These are phyloP conservation scores for Nudaria mundana DNA, from an alignment of 2,888 invertebrate genomes.

Conservation along the genomic window DNA sequence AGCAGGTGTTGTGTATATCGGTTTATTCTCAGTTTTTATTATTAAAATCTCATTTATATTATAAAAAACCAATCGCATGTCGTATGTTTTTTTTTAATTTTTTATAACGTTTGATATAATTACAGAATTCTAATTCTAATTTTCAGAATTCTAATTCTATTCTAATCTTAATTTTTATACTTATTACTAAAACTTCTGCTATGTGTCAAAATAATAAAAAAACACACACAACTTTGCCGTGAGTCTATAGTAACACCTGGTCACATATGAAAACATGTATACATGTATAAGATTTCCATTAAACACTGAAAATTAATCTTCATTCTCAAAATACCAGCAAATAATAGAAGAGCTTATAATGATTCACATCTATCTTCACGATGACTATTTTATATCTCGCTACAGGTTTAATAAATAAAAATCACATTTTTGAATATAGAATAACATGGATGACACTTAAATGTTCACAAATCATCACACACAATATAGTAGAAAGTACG, in stretches of 20 bases:
- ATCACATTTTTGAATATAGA: conserved; percentile 17
- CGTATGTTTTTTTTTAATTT: too few species aligned
- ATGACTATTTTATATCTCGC: conserved; percentile 12
- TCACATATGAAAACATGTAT: too few species aligned
- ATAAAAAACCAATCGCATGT: conserved; percentile 57
- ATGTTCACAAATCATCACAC: conserved; percentile 22
- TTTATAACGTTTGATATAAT: conserved; percentile 51
- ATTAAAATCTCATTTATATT: conserved; percentile 73
- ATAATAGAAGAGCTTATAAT: too few species aligned
- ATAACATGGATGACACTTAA: conserved; percentile 16
- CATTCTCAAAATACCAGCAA: conserved; percentile 30
- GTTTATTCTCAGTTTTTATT: conserved; percentile 77
- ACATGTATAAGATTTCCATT: too few species aligned
- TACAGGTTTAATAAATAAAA: conserved; percentile 22
- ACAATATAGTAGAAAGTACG: conserved; percentile 19
- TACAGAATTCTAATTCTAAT: conserved; percentile 40
- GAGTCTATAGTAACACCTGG: too few species aligned
- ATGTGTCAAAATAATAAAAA: too few species aligned
- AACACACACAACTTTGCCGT: too few species aligned
- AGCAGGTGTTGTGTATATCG: conserved; percentile 77
- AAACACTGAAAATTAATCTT: too few species aligned
- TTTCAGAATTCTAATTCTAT: too few species aligned
- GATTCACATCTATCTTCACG: too few species aligned
- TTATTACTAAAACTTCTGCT: too few species aligned
- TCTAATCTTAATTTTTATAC: too few species aligned